phyloP scores from a whole-genome alignment of 1,140 invertebrate species.

The Scaptomyza montana region DNA sequence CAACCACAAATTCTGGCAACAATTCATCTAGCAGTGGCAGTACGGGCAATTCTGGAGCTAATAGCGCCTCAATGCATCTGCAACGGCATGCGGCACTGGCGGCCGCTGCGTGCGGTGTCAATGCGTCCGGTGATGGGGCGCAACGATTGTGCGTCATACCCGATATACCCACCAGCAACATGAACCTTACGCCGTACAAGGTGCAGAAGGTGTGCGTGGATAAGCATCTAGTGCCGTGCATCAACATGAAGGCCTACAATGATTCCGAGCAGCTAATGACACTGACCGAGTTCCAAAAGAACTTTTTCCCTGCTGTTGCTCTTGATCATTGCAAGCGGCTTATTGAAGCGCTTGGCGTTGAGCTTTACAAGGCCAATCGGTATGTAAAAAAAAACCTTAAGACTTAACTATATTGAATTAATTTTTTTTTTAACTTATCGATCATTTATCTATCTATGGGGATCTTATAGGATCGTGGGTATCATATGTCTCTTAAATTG shows the following conservation, averaged over 20 bases:
- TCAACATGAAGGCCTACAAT: conserved; percentile 93
- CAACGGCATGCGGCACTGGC: conserved; percentile 83
- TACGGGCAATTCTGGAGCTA: conserved; percentile 45
- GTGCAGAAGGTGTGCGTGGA: conserved; percentile 91
- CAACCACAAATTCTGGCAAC: conserved; percentile 4
- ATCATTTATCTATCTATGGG: no score
- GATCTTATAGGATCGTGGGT: no score
- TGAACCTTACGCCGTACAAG: conserved; percentile 85
- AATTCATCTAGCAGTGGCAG: conserved; percentile 39
- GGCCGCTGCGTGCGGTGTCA: conserved; percentile 59
- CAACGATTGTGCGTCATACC: conserved; percentile 74
- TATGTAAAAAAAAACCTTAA: conserved; percentile 83
- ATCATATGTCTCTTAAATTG: no score
- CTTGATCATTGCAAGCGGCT: conserved; percentile 90
- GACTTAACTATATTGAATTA: no score
- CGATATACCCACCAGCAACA: conserved; percentile 71
- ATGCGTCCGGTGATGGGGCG: conserved; percentile 57
- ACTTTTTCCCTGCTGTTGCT: conserved; percentile 91
- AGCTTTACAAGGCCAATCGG: conserved; percentile 92
- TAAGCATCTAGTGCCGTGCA: conserved; percentile 91
- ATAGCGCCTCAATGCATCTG: conserved; percentile 78
- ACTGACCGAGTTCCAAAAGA: conserved; percentile 90
- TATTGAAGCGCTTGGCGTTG: conserved; percentile 90
- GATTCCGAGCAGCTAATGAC: conserved; percentile 92
- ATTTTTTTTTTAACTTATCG: no score